Evolutionary conservation across 2,113 vertebrate genomes (phyloP).

Genomic region (Sorex araneus): DNA sequence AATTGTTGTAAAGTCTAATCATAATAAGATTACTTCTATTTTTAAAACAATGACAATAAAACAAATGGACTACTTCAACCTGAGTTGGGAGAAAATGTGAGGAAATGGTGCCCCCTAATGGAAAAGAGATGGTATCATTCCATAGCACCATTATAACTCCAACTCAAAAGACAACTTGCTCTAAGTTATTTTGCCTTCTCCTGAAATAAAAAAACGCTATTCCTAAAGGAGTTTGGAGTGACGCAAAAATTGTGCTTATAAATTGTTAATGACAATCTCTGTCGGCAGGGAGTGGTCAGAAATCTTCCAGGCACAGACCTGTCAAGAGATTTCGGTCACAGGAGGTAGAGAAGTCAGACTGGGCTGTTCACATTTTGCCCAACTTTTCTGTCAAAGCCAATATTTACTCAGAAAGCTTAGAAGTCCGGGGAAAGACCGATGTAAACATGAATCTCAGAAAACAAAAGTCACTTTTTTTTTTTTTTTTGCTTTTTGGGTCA

Average conservation of each 20-base stretch:
- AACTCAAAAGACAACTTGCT: conserved; percentile 27
- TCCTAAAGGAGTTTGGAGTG: not conserved
- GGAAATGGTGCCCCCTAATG: conserved; percentile 77
- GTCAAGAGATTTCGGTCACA: conserved; percentile 15
- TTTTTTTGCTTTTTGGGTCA: too few species aligned
- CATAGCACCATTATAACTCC: conserved; percentile 24
- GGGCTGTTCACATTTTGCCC: not conserved
- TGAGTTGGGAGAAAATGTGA: conserved; percentile 35
- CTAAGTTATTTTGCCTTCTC: not conserved
- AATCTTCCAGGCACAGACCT: not conserved
- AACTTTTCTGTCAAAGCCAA: conserved; percentile 5
- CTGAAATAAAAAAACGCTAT: not conserved
- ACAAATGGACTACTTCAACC: conserved; percentile 14
- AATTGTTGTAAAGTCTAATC: not conserved
- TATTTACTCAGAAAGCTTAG: conserved; percentile 53
- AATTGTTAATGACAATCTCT: not conserved
- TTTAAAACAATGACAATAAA: conserved; percentile 27
- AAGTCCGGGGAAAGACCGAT: conserved; percentile 23
- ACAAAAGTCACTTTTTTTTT: conserved; percentile 26
- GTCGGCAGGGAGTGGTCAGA: not conserved
- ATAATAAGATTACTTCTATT: conserved; percentile 13
- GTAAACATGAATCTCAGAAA: conserved; percentile 36
- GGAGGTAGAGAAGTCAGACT: not conserved
- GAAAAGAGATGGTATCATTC: not conserved
- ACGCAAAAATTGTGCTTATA: conserved; percentile 7